Conservation (phyloP, 2,797 vertebrate species). For the Neosilurus mollespiculum region DNA sequence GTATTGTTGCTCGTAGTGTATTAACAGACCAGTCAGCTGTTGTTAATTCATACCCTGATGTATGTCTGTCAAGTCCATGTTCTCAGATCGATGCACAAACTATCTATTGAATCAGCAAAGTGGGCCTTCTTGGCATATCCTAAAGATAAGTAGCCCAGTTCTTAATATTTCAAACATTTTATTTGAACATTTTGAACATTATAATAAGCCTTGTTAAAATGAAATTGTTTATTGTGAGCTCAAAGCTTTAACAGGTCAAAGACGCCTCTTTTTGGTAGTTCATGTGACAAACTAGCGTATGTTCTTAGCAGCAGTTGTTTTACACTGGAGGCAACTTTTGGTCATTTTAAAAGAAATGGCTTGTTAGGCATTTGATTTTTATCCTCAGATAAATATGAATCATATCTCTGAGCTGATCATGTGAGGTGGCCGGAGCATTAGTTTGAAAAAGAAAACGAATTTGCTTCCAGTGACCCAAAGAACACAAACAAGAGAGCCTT, state of each 20-base stretch:
- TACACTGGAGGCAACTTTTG: background rate
- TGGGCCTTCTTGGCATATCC: background rate
- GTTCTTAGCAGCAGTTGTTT: background rate
- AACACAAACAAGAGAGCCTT: slow-evolving; percentile 61
- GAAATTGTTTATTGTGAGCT: background rate
- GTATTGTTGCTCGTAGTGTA: no score
- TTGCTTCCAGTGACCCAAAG: slow-evolving; percentile 65
- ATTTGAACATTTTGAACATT: background rate
- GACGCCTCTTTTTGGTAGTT: background rate
- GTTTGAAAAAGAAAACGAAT: slow-evolving; percentile 70
- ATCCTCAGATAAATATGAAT: background rate
- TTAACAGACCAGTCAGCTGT: no score
- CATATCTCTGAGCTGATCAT: slow-evolving; percentile 51
- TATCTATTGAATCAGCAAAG: background rate
- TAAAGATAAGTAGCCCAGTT: slow-evolving; percentile 1
- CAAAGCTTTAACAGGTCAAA: background rate
- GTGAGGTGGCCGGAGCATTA: slow-evolving; percentile 72
- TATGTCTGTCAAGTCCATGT: background rate
- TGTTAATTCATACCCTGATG: no score
- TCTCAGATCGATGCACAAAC: background rate
- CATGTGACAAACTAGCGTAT: slow-evolving; percentile 11
- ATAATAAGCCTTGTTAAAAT: slow-evolving; percentile 4
- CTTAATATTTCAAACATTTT: background rate
- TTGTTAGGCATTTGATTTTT: slow-evolving; percentile 16
- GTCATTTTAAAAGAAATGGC: slow-evolving; percentile 1